Base-by-base conservation (phyloP, 2,113 vertebrate genomes). In the Rhizomys pruinosus region DNA sequence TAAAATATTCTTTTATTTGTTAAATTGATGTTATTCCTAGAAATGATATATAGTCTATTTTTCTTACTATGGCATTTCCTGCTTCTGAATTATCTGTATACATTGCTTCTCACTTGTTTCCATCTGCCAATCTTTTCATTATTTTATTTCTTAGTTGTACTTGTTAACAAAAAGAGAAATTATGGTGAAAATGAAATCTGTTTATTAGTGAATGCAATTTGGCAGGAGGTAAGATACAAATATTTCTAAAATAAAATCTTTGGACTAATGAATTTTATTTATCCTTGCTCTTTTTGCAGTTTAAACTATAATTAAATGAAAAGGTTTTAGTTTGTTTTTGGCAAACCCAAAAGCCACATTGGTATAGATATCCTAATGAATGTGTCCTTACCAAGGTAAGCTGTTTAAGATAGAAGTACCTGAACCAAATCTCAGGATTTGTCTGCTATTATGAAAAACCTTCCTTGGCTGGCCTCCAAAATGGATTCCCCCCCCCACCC, bases 81-180 rank as follows among this genome's bases (percentile, higher is more conserved):
- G 20, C 93, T 96, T 95, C 78, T 89, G 71, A 95, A 86, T 94
- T 95, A 94, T 95, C 84, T 94, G 91, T 90, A 91, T 93, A 88
- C 27, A 89, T 94, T 96, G 68, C 85, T 96, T 96, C 81, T 95
- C 57, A 89, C 77, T 94, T 95, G 84, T 78, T 91, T 94, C 89
- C 95, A 93, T 95, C 88, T 97, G 96, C 85, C 89, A 97, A 95
- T 95, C 94, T 96, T 97, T 94, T 95, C 63, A 94, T 93, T 95
- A 94, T 78, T 95, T 96, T 93, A 93, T 52, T 95, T 88, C 73
- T 90, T 95, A 94, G 92, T 96, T 97, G 95, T 94, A 89, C 90
- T 94, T 73, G 73, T 95, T 93, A 96, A 91, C 68, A 88, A 94
- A 95, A 97, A 95, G 93, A 59, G 91, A 96, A 91, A 95, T 90